Evolutionary conservation across 2,888 invertebrate species (phyloP).

Genomic region (Scaptodrosophila latifasciaeformis): DNA sequence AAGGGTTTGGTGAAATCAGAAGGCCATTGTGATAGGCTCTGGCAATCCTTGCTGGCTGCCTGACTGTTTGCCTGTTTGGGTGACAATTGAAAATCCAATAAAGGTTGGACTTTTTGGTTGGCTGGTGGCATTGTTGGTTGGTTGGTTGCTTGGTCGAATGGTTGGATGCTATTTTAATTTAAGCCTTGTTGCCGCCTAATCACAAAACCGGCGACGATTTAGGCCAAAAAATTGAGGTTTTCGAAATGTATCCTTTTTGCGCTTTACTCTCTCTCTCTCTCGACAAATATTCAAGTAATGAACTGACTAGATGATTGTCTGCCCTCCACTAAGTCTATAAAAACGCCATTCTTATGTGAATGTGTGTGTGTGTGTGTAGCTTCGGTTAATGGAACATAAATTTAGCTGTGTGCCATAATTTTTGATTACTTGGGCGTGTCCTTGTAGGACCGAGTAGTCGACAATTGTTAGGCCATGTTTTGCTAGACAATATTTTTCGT

Average conservation of each 20-base stretch:
- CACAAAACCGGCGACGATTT: constrained; percentile 47
- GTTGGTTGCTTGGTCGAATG: neutral
- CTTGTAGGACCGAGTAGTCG: constrained; percentile 9
- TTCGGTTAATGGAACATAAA: constrained; percentile 64
- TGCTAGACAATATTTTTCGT: too few species aligned
- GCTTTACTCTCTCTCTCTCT: too few species aligned
- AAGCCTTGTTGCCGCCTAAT: constrained; percentile 58
- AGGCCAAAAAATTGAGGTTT: constrained; percentile 16
- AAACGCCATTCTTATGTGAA: constrained; percentile 38
- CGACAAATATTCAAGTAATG: constrained; percentile 60
- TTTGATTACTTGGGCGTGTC: constrained; percentile 57
- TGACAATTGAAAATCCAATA: constrained; percentile 68
- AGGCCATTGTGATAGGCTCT: neutral
- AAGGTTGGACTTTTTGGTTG: constrained; percentile 32
- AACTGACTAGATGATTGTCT: constrained; percentile 21
- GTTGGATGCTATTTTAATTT: constrained; percentile 60
- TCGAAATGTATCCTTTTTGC: constrained; percentile 39
- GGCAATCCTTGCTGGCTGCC: constrained; percentile 12
- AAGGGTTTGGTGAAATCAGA: constrained; percentile 33
- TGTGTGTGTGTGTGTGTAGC: constrained; percentile 23
- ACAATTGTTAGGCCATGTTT: constrained; percentile 20
- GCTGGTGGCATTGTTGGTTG: constrained; percentile 5
- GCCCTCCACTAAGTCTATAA: constrained; percentile 33
- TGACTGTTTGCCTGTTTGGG: constrained; percentile 30
- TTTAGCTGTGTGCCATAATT: constrained; percentile 52